Conservation (phyloP, 2,888 invertebrate genomes). For the Andrena flavipes region DNA sequence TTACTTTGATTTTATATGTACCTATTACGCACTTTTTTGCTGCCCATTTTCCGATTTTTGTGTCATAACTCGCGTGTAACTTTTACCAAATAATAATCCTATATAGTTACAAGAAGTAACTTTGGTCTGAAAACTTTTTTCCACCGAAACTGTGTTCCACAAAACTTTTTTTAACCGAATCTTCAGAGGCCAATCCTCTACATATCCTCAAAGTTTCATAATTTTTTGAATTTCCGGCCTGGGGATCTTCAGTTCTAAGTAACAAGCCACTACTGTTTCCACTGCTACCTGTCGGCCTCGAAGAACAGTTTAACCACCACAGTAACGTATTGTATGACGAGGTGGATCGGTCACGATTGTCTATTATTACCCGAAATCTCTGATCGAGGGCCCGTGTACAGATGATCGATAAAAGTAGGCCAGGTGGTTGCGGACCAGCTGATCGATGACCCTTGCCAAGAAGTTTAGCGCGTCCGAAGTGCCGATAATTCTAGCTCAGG, state of each 20-base stretch:
- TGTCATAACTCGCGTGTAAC: too few species aligned
- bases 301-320: neutral
- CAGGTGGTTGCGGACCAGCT: conserved; percentile 76
- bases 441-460: conserved; percentile 78
- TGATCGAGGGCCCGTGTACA: conserved; percentile 61
- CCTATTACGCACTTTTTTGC: too few species aligned
- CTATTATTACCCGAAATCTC: conserved; percentile 74
- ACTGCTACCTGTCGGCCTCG: neutral
- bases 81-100: too few species aligned
- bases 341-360: conserved; percentile 44
- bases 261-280: neutral
- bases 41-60: too few species aligned
- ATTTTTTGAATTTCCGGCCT: too few species aligned
- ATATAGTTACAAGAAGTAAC: too few species aligned
- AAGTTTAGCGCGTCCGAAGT: conserved; percentile 79
- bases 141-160: too few species aligned
- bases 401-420: conserved; percentile 77
- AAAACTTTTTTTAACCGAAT: too few species aligned
- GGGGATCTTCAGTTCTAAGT: neutral
- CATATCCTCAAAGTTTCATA: too few species aligned
- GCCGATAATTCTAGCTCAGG: conserved; percentile 76
- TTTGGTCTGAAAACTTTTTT: too few species aligned
- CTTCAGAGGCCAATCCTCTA: too few species aligned
- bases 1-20: too few species aligned
- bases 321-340: conserved; percentile 7